Base-by-base conservation (phyloP, 2,113 vertebrate species). In the Anoura caudifer region DNA sequence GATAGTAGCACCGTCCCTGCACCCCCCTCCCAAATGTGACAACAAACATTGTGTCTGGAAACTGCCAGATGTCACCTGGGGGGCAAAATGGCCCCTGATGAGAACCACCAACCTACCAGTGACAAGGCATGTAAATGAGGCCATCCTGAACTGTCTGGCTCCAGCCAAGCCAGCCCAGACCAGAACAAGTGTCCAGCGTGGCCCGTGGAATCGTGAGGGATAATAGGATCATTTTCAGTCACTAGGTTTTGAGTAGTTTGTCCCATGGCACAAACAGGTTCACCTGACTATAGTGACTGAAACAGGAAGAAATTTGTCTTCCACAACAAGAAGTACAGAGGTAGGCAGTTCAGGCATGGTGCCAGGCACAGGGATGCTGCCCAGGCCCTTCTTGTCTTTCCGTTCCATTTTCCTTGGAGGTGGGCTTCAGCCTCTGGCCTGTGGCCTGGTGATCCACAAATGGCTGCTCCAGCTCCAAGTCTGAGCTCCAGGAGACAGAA, bases 251-350 rank as follows among this genome's bases (percentile, higher is more conserved):
- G 67, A 54, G 65, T 36, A 45, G 20, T 72, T 81, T 82, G 22
- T 31, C 61, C 65, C 8, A 19, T 3, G 50, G 41, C 33, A 65
- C 33, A 87, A 2, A 75, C 4, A 11, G 14, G 83, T 28, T n/a
- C 14, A 24, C 17, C n/a, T 38, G 69, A 79, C 75, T 5, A 4
- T 1, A 13, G 59, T 81, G 59, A n/a, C 77, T 94, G 75, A 33
- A 92, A 52, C 19, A 26, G 77, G 38, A 12, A 56, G 28, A 43
- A 24, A 45, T 75, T 81, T 81, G 50, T 82, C 5, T 65, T 31
- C 52, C 24, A 69, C 0, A 2, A 0, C 0, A 0, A 0, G 59
- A 67, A 80, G 38, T 1, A 7, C 41, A 33, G 33, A 87, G 69
- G 11, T 12, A 54, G 87, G 59, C 76, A 0, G 1, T 7, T 15